A percentile compares a stretch with the other conserved stretches of the same genome.
phyloP scores from a whole-genome alignment of 2,797 vertebrate genomes.

The Cynodonichthys magdalenae region DNA sequence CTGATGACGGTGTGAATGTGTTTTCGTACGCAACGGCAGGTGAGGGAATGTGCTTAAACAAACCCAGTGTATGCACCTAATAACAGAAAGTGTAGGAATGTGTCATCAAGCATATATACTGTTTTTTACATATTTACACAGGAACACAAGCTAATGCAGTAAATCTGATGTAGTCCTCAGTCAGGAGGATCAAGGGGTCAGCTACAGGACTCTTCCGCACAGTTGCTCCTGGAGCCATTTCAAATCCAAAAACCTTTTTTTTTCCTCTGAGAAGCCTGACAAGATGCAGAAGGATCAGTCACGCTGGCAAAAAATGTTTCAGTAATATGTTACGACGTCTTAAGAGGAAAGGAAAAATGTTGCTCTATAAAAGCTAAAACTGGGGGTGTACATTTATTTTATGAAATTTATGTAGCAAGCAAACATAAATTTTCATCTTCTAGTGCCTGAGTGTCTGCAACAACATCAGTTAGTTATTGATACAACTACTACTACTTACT shows the following conservation, averaged over 20 bases:
- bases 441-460: background rate
- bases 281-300: slow-evolving; percentile 74
- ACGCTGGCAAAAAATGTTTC: slow-evolving; percentile 64
- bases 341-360: background rate
- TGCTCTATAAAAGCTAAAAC: slow-evolving; percentile 51
- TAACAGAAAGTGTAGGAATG: background rate
- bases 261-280: slow-evolving; percentile 56
- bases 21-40: slow-evolving; percentile 22
- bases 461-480: background rate
- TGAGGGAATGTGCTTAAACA: background rate
- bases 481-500: too few relatives aligned
- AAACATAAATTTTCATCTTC: slow-evolving; percentile 15
- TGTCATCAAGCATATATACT: background rate
- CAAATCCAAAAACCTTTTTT: slow-evolving; percentile 57
- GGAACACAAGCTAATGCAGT: slow-evolving; percentile 9
- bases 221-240: slow-evolving; percentile 43
- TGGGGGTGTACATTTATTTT: slow-evolving; percentile 52
- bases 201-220: slow-evolving; percentile 24
- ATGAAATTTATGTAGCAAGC: slow-evolving; percentile 69
- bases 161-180: slow-evolving; percentile 19
- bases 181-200: slow-evolving; percentile 50
- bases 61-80: background rate
- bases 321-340: slow-evolving; percentile 68
- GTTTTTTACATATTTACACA: background rate
- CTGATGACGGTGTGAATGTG: slow-evolving; percentile 60